Conservation (phyloP, 2,113 vertebrate genomes). For the Pteronura brasiliensis region DNA sequence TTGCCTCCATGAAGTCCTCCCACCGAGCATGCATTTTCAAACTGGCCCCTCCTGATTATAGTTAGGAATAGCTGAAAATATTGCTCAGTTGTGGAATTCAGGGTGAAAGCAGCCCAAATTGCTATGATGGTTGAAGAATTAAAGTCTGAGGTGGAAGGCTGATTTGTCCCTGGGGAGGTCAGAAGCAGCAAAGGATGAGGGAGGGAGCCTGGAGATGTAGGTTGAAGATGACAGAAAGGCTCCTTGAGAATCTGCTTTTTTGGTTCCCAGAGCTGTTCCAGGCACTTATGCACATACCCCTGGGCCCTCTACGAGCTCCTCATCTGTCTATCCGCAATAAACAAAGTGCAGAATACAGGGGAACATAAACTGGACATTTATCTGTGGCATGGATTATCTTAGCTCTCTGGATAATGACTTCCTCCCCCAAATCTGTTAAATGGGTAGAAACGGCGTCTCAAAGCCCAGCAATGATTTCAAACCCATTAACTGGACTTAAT, state of each 20-base stretch:
- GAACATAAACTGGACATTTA: neutral
- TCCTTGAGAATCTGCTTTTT: neutral
- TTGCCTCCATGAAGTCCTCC: neutral
- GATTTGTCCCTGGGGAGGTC: neutral
- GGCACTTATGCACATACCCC: neutral
- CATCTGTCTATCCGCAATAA: neutral
- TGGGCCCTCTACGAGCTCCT: neutral
- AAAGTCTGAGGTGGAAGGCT: neutral
- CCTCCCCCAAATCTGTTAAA: neutral
- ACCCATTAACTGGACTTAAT: neutral
- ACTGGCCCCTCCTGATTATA: neutral
- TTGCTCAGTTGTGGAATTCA: neutral
- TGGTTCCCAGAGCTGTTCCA: neutral
- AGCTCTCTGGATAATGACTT: slow-evolving; percentile 16
- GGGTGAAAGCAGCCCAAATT: neutral
- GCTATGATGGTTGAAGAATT: neutral
- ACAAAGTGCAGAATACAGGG: neutral
- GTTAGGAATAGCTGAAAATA: neutral
- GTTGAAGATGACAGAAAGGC: neutral
- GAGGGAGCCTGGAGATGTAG: neutral
- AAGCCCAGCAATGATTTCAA: slow-evolving; percentile 28
- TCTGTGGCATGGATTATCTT: neutral
- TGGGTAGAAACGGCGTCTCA: neutral
- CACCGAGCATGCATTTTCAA: neutral
- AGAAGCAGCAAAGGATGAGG: neutral